Percentiles rank a stretch among this genome's conserved stretches.
These are phyloP conservation scores for Liparis tanakae DNA, from an alignment of 2,797 vertebrate genomes.

Conservation along the genomic window DNA sequence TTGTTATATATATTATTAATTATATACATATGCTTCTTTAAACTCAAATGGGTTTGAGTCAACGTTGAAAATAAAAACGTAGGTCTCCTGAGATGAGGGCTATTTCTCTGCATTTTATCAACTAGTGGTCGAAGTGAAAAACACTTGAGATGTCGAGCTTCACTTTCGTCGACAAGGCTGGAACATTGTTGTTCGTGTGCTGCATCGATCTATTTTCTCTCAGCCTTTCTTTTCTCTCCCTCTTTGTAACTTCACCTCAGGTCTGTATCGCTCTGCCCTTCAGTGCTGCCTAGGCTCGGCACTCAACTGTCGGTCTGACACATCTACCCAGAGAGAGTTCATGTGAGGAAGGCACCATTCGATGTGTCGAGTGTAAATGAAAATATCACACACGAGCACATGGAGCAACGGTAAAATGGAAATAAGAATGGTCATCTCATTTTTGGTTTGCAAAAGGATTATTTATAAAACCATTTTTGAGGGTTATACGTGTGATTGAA, in stretches of 20 bases:
- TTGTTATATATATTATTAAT: too few relatives aligned
- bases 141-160: not conserved
- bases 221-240: not conserved
- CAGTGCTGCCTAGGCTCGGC: too few relatives aligned
- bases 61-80: not conserved
- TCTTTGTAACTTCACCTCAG: not conserved
- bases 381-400: too few relatives aligned
- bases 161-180: too few relatives aligned
- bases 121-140: constrained; percentile 29
- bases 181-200: not conserved
- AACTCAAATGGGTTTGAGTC: not conserved
- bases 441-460: too few relatives aligned
- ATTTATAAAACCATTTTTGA: too few relatives aligned
- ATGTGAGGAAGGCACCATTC: not conserved
- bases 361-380: not conserved
- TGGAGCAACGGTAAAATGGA: too few relatives aligned
- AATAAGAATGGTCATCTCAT: too few relatives aligned
- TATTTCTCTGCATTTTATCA: constrained; percentile 26
- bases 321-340: not conserved
- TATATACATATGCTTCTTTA: not conserved
- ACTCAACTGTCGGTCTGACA: not conserved
- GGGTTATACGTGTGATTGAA: too few relatives aligned
- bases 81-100: not conserved
- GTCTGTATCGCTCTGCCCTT: not conserved
- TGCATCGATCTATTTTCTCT: not conserved